Base-by-base conservation (phyloP, 2,888 invertebrate genomes). In the Antheraea yamamai region DNA sequence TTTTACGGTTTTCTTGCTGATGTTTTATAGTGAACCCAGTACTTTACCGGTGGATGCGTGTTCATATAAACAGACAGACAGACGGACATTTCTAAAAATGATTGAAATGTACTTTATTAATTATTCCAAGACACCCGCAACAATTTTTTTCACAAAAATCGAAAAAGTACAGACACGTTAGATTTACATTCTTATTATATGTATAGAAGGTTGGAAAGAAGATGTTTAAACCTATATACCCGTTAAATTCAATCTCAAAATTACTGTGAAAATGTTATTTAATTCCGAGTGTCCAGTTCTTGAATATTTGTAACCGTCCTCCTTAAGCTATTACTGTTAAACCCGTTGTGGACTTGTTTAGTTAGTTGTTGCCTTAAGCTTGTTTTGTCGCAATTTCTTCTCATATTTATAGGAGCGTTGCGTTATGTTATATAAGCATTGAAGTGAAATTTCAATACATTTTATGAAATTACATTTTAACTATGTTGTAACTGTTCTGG, bases 281-380 rank as follows among this genome's bases (percentile, higher is more conserved):
- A 30, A 66, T 30, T 66, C 16, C 3, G 16, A 14, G 26, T 66
- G 26, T 66, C 26, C 64, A 70, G 70, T 39, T 70, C 39, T 70
- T 39, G 39, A 70, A 70, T 70, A 20, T 70, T 10, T 39, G 70
- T 70, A 70, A 70, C 39, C 39, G 61, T 70, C 70, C 74, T 76
- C 75, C 77, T 79, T 75, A 58, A 78, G 77, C 75, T 75, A 79
- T 84, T 82, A 81, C 84, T 80, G 81, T 78, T 79, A 78, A 82
- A 82, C 80, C 80, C 80, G 82, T 83, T 81, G 78, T 86, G 84
- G 84, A 88, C 89, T 88, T 88, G 89, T 88, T 89, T 84, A 81
- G 83, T 80, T 83, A 77, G 77, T 81, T 77, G 81, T 79, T 80
- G 80, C 82, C 81, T 81, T 77, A 79, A 80, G 79, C 82, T 80